Evolutionary conservation across 1,140 invertebrate species (phyloP).

Genomic region (Theocolax elegans): DNA sequence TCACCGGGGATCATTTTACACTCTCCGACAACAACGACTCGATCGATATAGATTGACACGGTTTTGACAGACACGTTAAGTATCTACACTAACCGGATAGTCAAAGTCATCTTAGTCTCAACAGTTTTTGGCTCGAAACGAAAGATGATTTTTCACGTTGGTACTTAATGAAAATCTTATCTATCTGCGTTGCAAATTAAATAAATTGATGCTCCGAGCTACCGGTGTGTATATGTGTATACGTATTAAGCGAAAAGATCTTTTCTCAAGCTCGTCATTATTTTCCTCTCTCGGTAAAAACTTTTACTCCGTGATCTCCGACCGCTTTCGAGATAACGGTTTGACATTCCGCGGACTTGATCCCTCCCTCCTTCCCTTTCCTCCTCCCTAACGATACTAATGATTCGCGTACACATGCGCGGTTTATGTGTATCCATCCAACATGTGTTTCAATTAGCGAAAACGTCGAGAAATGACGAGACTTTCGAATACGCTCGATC

Average conservation of each 20-base stretch:
- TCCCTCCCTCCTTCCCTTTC: not conserved
- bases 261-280: constrained; percentile 1
- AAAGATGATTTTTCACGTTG: no score
- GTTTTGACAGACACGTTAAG: no score
- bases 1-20: no score
- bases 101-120: no score
- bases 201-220: not conserved
- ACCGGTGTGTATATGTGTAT: not conserved
- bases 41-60: no score
- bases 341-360: constrained; percentile 16
- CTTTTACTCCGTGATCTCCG: not conserved
- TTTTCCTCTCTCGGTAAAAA: not conserved
- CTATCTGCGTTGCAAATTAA: not conserved
- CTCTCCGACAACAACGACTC: no score
- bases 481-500: constrained; percentile 10
- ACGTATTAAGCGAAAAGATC: not conserved
- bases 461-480: constrained; percentile 10
- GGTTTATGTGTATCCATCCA: not conserved
- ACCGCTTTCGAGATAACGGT: constrained; percentile 26
- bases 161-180: no score
- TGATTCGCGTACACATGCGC: not conserved
- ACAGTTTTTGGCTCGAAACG: no score
- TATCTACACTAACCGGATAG: no score
- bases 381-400: constrained; percentile 11
- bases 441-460: constrained; percentile 30